phyloP scores from a whole-genome alignment of 2,888 invertebrate genomes.

The Dinocampus coccinellae region DNA sequence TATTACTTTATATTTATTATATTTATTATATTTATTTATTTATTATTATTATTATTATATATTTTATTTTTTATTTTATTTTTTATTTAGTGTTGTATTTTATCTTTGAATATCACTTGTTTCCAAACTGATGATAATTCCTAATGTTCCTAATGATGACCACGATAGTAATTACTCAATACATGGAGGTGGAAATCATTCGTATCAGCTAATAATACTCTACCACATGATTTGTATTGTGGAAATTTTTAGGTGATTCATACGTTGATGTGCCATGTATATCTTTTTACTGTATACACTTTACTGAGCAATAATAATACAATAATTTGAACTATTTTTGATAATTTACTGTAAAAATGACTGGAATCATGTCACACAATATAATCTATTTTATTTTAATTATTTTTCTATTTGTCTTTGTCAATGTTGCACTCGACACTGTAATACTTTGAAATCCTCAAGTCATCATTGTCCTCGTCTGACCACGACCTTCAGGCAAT shows the following conservation, averaged over 20 bases:
- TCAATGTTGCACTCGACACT: background rate
- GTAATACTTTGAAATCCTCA: conserved; percentile 3
- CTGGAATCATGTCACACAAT: too few species aligned
- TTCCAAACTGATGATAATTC: background rate
- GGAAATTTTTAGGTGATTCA: conserved; percentile 60
- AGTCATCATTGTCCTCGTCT: conserved; percentile 32
- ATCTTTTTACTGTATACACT: background rate
- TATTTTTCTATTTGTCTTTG: background rate
- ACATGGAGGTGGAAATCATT: background rate
- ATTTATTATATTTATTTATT: too few species aligned
- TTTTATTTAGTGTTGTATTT: background rate
- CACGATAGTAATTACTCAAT: background rate
- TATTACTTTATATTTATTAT: background rate
- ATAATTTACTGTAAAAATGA: background rate
- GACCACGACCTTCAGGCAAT: conserved; percentile 44
- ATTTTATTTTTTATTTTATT: background rate
- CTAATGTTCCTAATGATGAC: background rate
- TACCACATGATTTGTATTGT: conserved; percentile 13
- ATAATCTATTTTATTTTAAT: conserved; percentile 7
- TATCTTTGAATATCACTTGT: background rate
- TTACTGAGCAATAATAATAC: too few species aligned
- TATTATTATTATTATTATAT: background rate
- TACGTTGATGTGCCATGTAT: conserved; percentile 16
- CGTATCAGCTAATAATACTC: background rate
- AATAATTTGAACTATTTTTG: too few species aligned